Conservation (phyloP, 2,888 invertebrate genomes). For the Oxystoma pomonae region DNA sequence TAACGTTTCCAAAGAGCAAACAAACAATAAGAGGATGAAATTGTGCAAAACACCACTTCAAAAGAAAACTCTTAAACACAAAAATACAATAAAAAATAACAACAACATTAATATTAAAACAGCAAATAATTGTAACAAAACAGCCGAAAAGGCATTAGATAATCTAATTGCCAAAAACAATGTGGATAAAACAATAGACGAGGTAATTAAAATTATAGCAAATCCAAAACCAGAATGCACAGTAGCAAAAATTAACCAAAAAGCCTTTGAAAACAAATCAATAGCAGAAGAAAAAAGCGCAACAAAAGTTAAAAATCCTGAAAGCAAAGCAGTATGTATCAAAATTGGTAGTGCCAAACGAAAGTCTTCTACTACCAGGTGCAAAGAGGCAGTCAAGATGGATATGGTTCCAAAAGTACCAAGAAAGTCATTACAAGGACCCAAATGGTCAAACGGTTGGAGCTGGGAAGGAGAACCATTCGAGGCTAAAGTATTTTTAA, state of each 20-base stretch:
- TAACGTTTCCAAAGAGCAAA: slow-evolving; percentile 8
- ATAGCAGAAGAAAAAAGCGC: slow-evolving; percentile 28
- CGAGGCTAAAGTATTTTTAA: slow-evolving; percentile 80
- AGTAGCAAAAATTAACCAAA: background rate
- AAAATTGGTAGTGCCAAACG: slow-evolving; percentile 32
- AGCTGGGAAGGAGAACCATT: slow-evolving; percentile 83
- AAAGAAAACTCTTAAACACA: slow-evolving; percentile 16
- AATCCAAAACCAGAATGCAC: slow-evolving; percentile 5
- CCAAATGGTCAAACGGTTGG: slow-evolving; percentile 90
- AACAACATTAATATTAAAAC: too few relatives aligned
- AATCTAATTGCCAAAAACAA: slow-evolving; percentile 56
- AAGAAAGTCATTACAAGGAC: slow-evolving; percentile 44
- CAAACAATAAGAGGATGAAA: slow-evolving; percentile 17
- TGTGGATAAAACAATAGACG: slow-evolving; percentile 52
- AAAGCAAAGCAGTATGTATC: slow-evolving; percentile 29
- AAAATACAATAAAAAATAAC: slow-evolving; percentile 26
- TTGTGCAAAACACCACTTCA: slow-evolving; percentile 3
- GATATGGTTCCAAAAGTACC: slow-evolving; percentile 34
- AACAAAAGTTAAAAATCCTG: slow-evolving; percentile 7
- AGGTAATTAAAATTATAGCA: slow-evolving; percentile 28
- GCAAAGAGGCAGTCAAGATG: slow-evolving; percentile 34
- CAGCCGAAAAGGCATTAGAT: slow-evolving; percentile 49
- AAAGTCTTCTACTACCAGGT: slow-evolving; percentile 28
- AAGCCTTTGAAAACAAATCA: slow-evolving; percentile 21
- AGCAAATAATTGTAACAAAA: slow-evolving; percentile 24